phyloP scores from a whole-genome alignment of 1,140 invertebrate species.

The Bradysia coprophila region DNA sequence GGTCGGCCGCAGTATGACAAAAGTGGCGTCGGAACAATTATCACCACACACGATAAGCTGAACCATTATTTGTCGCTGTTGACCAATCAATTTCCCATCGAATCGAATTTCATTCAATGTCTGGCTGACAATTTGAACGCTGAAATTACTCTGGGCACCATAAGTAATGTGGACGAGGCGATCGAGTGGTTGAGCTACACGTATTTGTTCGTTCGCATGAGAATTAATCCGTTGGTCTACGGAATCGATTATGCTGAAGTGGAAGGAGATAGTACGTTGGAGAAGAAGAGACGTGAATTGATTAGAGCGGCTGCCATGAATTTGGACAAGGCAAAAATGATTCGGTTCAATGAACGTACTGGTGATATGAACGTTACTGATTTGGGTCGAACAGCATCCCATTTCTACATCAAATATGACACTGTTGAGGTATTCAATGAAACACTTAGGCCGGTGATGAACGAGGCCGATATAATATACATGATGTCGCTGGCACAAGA shows the following conservation, averaged over 20 bases:
- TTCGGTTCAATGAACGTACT: conserved; percentile 70
- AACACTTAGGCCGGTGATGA: conserved; percentile 59
- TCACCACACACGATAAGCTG: conserved; percentile 85
- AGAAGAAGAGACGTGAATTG: conserved; percentile 49
- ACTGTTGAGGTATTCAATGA: conserved; percentile 87
- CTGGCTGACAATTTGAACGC: conserved; percentile 96
- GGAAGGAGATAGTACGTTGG: conserved; percentile 57
- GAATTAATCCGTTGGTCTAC: conserved; percentile 81
- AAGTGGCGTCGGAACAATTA: conserved; percentile 88
- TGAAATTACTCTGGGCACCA: conserved; percentile 86
- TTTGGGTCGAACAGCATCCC: conserved; percentile 87
- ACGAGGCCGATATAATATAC: conserved; percentile 65
- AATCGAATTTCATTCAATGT: conserved; percentile 86
- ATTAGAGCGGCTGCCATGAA: conserved; percentile 62
- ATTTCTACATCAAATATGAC: conserved; percentile 96
- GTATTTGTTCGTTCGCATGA: conserved; percentile 89
- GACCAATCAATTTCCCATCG: conserved; percentile 95
- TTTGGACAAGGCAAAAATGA: conserved; percentile 87
- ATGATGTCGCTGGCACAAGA: conserved; percentile 85
- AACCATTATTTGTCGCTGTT: conserved; percentile 86
- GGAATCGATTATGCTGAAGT: conserved; percentile 56
- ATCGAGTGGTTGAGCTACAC: conserved; percentile 97
- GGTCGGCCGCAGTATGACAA: conserved; percentile 87
- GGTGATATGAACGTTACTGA: conserved; percentile 73
- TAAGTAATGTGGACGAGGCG: conserved; percentile 88